Evolutionary conservation across 1,140 invertebrate species (phyloP).

Genomic region (Matsumurasca onukii): DNA sequence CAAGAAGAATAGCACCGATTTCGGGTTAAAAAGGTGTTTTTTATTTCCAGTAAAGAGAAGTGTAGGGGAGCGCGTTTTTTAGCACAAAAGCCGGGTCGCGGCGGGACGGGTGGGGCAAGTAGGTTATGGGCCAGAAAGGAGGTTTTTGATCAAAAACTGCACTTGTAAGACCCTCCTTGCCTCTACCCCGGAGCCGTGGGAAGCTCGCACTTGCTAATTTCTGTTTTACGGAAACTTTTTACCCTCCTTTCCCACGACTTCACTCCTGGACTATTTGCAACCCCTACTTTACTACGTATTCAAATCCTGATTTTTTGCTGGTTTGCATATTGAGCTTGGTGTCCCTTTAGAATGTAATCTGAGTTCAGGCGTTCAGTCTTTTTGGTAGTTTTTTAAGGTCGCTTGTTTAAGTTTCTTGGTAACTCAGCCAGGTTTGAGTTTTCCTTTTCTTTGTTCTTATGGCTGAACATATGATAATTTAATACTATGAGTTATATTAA

Average conservation of each 20-base stretch:
- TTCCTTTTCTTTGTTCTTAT: too few species aligned
- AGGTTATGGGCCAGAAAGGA: constrained; percentile 27
- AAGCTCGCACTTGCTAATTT: constrained; percentile 30
- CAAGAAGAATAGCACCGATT: constrained; percentile 18
- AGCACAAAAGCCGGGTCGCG: constrained; percentile 22
- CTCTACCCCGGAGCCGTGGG: constrained; percentile 23
- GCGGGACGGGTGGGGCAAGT: constrained; percentile 24
- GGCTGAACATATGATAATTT: too few species aligned
- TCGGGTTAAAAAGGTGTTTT: constrained; percentile 29
- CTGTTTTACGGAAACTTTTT: constrained; percentile 28
- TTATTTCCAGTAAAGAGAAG: constrained; percentile 25
- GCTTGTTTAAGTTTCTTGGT: too few species aligned
- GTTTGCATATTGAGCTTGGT: too few species aligned
- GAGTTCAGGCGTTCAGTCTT: too few species aligned
- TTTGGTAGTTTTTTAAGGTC: too few species aligned
- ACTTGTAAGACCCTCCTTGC: not conserved
- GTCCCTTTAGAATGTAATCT: too few species aligned
- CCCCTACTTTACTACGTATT: constrained; percentile 16
- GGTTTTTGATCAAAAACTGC: constrained; percentile 34
- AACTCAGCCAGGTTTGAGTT: too few species aligned
- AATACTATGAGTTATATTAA: too few species aligned
- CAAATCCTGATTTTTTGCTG: too few species aligned
- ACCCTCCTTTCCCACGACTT: not conserved
- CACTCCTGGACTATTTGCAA: constrained; percentile 13
- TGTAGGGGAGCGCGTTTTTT: constrained; percentile 27